Evolutionary conservation across 2,888 invertebrate genomes (phyloP), one percentile per base, ranked within the genome.

Genomic region (Falcaria lacertinaria): DNA sequence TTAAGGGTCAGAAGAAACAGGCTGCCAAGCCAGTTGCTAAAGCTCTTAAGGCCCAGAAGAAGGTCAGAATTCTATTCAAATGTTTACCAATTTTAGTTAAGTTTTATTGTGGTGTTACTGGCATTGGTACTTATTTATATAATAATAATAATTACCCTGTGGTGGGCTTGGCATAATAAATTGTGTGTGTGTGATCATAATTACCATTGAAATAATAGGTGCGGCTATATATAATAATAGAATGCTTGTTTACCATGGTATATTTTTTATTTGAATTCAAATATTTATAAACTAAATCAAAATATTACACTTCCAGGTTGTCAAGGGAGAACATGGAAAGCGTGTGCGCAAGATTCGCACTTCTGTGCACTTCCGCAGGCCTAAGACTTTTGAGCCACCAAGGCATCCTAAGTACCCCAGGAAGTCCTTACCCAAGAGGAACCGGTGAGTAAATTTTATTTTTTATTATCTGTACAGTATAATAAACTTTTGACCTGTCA

Each of bases 361-460:
- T 34, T 95, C 96, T 4, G 98, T 98, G 57, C 97, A 97, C 74
- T 99, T 99, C 93, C 95, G 94, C 70, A 92, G 97, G 53, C 99
- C 99, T 11, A 96, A 95, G 73, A 99, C 99, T 35, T 93, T 98
- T 86, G 94, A 94, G 71, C 93, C 97, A 48, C 95, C 96, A 8
- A 93, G 98, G 67, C 93, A 94, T 51, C 99, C 99, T 0, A 98
- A 97, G 86, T 99, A 98, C 81, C 96, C 98, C 2, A 94, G 97
- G 78, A 98, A 97, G 87, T 97, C 97, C 46, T 95, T 98, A 42
- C 98, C 98, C 6, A 95, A 93, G 74, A 94, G 97, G 78, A 96
- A 95, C 86, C 94, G 97, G 96, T 96, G 80, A 87, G 90, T 72
- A 33, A 11, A 3, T 6, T 19, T 19, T 19, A 4, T 19, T 19